phyloP scores from a whole-genome alignment of 2,797 vertebrate genomes.

The Falco cherrug region DNA sequence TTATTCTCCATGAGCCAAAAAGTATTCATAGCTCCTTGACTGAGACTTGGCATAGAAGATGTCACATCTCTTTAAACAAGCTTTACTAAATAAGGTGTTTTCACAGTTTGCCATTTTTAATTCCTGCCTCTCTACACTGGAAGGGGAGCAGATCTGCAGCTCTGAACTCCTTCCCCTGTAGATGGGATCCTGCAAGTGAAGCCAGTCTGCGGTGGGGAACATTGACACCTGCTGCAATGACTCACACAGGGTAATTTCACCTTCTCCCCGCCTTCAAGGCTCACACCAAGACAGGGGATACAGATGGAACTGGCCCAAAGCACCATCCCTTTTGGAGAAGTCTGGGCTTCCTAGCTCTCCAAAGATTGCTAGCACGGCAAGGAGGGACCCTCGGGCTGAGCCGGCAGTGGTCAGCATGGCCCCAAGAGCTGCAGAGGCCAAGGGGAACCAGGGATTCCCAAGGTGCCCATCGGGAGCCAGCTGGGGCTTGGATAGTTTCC shows the following conservation, averaged over 20 bases:
- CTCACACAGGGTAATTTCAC: background rate
- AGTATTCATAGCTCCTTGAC: background rate
- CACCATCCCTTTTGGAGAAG: background rate
- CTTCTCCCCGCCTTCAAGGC: background rate
- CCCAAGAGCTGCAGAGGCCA: background rate
- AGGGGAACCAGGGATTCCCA: background rate
- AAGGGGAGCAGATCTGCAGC: background rate
- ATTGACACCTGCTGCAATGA: background rate
- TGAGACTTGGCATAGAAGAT: background rate
- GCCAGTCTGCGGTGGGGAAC: background rate
- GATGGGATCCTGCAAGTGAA: background rate
- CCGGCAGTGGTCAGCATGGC: background rate
- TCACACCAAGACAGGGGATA: background rate
- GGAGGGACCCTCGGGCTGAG: background rate
- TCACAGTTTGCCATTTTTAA: constrained; percentile 1
- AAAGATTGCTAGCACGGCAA: background rate
- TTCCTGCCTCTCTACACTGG: background rate
- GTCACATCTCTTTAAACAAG: background rate
- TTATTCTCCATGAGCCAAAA: background rate
- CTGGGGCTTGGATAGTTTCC: background rate
- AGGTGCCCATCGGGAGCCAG: background rate
- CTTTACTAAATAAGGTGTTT: constrained; percentile 4
- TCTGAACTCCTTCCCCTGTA: background rate
- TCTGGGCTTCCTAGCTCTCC: background rate
- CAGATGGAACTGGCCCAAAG: background rate